These are phyloP conservation scores for Eospalax fontanierii DNA, from an alignment of 2,797 vertebrate genomes.

Conservation along the genomic window DNA sequence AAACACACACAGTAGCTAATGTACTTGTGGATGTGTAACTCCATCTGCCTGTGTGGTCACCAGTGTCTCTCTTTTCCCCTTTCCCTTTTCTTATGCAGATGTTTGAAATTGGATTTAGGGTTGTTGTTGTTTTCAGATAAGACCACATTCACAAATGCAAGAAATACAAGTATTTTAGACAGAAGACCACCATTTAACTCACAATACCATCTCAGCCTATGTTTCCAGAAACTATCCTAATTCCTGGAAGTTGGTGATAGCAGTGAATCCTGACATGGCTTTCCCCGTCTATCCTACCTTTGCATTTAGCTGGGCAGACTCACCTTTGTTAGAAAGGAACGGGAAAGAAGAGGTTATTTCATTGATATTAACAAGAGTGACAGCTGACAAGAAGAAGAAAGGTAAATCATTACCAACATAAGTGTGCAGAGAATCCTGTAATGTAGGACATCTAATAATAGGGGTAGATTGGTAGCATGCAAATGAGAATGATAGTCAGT, in stretches of 20 bases:
- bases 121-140: background rate
- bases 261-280: background rate
- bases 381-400: background rate
- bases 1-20: background rate
- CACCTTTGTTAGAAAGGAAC: background rate
- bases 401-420: background rate
- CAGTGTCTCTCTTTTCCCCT: background rate
- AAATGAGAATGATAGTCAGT: conserved; percentile 18
- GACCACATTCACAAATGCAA: background rate
- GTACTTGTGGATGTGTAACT: background rate
- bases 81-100: background rate
- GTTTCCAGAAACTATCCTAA: background rate
- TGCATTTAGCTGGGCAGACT: background rate
- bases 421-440: conserved; percentile 5
- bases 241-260: background rate
- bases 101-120: background rate
- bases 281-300: background rate
- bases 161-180: background rate
- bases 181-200: background rate
- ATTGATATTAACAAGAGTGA: background rate
- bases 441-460: background rate
- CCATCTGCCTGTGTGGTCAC: background rate
- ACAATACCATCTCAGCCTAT: background rate
- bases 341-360: background rate
- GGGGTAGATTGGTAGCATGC: background rate